These are phyloP conservation scores for Lycia hirtaria DNA, from an alignment of 2,888 invertebrate species.

Conservation along the genomic window DNA sequence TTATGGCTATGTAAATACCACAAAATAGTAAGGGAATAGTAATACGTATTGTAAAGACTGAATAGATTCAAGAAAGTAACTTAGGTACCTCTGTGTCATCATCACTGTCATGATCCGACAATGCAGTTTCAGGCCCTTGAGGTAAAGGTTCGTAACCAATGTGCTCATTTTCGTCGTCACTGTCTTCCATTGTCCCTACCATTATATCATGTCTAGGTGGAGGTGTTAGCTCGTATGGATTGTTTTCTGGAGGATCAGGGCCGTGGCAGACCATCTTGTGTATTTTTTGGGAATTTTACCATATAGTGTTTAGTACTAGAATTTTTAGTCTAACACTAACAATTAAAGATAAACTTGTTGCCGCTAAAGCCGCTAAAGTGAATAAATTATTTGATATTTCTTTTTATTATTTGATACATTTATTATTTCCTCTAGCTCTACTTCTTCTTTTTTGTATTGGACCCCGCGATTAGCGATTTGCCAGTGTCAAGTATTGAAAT, in stretches of 20 bases:
- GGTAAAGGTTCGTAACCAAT: slow-evolving; percentile 84
- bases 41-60: background rate
- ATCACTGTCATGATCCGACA: slow-evolving; percentile 64
- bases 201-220: slow-evolving; percentile 70
- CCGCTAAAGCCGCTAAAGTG: too few relatives aligned
- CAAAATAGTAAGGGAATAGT: too few relatives aligned
- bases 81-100: slow-evolving; percentile 60
- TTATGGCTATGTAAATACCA: too few relatives aligned
- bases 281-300: slow-evolving; percentile 2
- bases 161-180: slow-evolving; percentile 79
- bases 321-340: too few relatives aligned
- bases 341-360: too few relatives aligned
- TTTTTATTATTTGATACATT: too few relatives aligned
- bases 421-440: too few relatives aligned
- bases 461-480: too few relatives aligned
- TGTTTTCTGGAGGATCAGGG: slow-evolving; percentile 79
- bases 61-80: background rate
- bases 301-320: too few relatives aligned
- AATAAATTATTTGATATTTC: too few relatives aligned
- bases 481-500: too few relatives aligned
- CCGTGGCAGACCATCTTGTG: slow-evolving; percentile 75
- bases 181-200: slow-evolving; percentile 74
- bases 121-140: slow-evolving; percentile 69
- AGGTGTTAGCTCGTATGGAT: slow-evolving; percentile 70
- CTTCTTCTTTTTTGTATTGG: too few relatives aligned